phyloP scores from a whole-genome alignment of 2,888 invertebrate species.

The Psylliodes chrysocephalus region DNA sequence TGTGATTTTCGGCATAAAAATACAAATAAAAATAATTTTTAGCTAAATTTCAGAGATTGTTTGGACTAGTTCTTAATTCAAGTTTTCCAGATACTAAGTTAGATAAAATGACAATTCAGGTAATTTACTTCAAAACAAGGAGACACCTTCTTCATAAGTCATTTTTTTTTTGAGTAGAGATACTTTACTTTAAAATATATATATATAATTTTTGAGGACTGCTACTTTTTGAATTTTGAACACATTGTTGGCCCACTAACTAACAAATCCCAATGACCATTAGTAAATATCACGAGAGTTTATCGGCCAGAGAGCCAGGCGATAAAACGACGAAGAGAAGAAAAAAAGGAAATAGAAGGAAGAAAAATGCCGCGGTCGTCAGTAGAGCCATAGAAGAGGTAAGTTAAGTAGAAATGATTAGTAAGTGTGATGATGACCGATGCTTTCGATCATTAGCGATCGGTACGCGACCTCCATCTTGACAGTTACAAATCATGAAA shows the following conservation, averaged over 20 bases:
- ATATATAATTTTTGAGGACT: too few species aligned
- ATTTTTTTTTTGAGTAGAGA: too few species aligned
- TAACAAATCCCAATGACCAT: not conserved
- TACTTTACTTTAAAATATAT: too few species aligned
- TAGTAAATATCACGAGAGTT: conserved; percentile 14
- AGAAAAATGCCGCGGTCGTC: conserved; percentile 17
- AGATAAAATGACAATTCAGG: too few species aligned
- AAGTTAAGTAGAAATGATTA: conserved; percentile 36
- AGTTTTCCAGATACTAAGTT: too few species aligned
- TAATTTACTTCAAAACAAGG: too few species aligned
- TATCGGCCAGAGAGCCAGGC: not conserved
- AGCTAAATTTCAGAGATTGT: too few species aligned
- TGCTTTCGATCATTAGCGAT: conserved; percentile 54
- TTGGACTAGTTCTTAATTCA: too few species aligned
- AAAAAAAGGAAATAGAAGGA: conserved; percentile 6
- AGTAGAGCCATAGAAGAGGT: not conserved
- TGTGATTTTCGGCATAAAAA: too few species aligned
- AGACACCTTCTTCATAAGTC: too few species aligned
- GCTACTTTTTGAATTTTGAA: too few species aligned
- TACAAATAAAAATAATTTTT: too few species aligned
- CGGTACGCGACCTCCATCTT: conserved; percentile 52
- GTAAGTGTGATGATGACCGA: conserved; percentile 40
- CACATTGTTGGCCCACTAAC: not conserved
- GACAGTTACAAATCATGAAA: conserved; percentile 53
- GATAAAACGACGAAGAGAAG: not conserved